Evolutionary conservation across 2,888 invertebrate species (phyloP).

Genomic region (Campoletis raptor): DNA sequence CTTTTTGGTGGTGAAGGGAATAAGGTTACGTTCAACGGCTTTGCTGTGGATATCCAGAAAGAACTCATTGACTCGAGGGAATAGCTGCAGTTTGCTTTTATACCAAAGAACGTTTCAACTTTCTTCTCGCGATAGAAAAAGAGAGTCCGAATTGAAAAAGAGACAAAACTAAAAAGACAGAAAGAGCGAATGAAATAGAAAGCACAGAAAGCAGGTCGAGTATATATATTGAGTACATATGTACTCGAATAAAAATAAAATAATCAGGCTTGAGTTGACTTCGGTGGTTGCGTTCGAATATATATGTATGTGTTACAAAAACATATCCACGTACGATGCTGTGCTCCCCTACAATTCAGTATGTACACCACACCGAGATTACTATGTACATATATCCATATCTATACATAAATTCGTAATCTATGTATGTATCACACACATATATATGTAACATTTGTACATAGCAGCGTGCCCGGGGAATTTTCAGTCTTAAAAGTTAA

Average conservation of each 20-base stretch:
- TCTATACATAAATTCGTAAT: slow-evolving; percentile 8
- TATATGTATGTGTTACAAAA: slow-evolving; percentile 17
- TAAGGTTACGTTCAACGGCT: slow-evolving; percentile 45
- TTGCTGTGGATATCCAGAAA: slow-evolving; percentile 26
- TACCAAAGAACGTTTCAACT: slow-evolving; percentile 46
- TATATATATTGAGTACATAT: slow-evolving; percentile 27
- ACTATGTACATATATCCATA: slow-evolving; percentile 19
- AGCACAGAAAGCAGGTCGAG: slow-evolving; percentile 39
- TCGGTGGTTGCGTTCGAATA: slow-evolving; percentile 6
- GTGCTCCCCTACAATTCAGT: slow-evolving; percentile 36
- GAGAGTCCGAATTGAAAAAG: background rate
- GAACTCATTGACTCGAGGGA: slow-evolving; percentile 58
- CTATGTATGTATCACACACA: background rate
- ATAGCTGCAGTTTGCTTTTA: slow-evolving; percentile 51
- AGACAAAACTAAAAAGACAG: background rate
- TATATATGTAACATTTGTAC: slow-evolving; percentile 19
- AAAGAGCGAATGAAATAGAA: slow-evolving; percentile 43
- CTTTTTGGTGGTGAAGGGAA: background rate
- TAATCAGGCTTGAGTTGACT: slow-evolving; percentile 45
- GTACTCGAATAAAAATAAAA: slow-evolving; percentile 53
- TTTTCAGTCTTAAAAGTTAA: slow-evolving; percentile 68
- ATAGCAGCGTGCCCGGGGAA: slow-evolving; percentile 48
- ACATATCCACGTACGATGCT: slow-evolving; percentile 52
- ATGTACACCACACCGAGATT: slow-evolving; percentile 34
- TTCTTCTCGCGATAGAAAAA: slow-evolving; percentile 26